These are phyloP conservation scores for Gallinago nigripennis DNA, from an alignment of 2,797 vertebrate species.

Conservation along the genomic window DNA sequence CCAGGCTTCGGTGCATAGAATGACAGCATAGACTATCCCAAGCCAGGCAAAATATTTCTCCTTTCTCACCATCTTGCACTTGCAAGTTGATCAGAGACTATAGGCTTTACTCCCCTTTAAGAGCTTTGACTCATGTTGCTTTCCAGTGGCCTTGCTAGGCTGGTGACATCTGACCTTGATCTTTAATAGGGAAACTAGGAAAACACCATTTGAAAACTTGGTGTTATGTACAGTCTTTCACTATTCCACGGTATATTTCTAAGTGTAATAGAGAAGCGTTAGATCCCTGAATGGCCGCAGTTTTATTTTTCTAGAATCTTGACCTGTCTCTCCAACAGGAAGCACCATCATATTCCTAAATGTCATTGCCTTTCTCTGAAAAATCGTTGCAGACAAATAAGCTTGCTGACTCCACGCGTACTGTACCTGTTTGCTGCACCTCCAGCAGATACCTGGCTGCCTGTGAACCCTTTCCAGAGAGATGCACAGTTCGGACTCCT, in stretches of 20 bases:
- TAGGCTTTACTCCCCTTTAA: not conserved
- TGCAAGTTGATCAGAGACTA: not conserved
- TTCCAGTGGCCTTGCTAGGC: not conserved
- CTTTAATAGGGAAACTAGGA: not conserved
- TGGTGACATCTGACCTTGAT: not conserved
- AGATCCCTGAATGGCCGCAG: not conserved
- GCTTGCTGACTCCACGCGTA: not conserved
- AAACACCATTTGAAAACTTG: not conserved
- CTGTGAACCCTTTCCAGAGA: constrained; percentile 67
- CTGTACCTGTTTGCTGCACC: constrained; percentile 74
- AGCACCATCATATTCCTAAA: not conserved
- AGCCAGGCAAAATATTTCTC: not conserved
- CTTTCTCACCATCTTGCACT: not conserved
- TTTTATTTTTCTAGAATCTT: not conserved
- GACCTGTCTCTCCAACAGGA: not conserved
- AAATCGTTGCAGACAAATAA: not conserved
- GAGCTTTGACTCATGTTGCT: not conserved
- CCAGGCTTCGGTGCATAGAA: not conserved
- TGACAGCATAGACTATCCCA: not conserved
- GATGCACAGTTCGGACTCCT: constrained; percentile 48
- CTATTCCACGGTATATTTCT: not conserved
- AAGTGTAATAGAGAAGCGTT: not conserved
- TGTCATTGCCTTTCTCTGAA: not conserved
- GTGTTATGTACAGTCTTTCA: not conserved
- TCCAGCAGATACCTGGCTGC: constrained; percentile 46